Conservation (phyloP, 2,888 invertebrate genomes). For the Caenorhabditis sp. region DNA sequence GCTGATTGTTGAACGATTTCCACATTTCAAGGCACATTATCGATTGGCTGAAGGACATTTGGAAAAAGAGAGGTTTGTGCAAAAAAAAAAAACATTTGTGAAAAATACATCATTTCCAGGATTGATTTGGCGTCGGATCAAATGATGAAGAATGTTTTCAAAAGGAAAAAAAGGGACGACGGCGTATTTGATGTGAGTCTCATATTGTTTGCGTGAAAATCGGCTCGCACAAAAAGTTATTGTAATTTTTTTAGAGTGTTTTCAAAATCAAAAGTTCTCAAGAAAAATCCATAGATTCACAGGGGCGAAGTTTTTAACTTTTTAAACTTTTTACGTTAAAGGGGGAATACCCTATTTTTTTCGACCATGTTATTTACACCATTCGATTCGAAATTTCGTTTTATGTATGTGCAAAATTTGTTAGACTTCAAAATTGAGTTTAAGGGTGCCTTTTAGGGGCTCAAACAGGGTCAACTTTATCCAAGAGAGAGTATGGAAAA, state of each 20-base stretch:
- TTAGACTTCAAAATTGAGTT: no score
- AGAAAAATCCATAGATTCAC: background rate
- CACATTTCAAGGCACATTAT: slow-evolving; percentile 52
- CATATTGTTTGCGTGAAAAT: background rate
- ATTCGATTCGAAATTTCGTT: no score
- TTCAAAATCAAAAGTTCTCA: background rate
- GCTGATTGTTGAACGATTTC: slow-evolving; percentile 46
- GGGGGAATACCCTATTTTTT: no score
- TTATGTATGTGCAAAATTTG: no score
- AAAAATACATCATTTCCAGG: background rate
- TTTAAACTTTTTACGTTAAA: no score
- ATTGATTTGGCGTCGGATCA: slow-evolving; percentile 32
- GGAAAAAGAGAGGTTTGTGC: slow-evolving; percentile 16
- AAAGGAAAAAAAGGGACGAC: slow-evolving; percentile 47
- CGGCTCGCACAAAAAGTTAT: no score
- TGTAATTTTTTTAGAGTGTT: no score
- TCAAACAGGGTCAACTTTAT: no score
- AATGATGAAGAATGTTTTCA: slow-evolving; percentile 44
- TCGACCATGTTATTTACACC: no score
- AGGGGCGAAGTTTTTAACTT: no score
- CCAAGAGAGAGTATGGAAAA: no score
- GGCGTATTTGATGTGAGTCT: slow-evolving; percentile 40
- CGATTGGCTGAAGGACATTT: slow-evolving; percentile 48
- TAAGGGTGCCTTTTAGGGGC: no score
- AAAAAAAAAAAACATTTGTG: background rate